phyloP scores from a whole-genome alignment of 2,113 vertebrate genomes.

The Petrocephalus zakoni region DNA sequence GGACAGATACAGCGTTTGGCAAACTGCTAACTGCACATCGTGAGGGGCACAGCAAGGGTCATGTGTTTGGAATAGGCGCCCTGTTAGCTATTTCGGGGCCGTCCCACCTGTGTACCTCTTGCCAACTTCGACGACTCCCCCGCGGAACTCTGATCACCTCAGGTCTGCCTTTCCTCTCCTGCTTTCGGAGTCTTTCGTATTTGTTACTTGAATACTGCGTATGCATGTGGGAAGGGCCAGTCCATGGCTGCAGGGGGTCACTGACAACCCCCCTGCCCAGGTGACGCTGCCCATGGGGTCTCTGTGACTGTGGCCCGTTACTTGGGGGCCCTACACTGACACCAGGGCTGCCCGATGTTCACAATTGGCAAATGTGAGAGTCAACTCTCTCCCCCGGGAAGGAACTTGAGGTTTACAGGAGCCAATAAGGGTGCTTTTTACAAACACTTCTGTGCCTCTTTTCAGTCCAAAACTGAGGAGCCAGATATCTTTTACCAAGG shows the following conservation, averaged over 20 bases:
- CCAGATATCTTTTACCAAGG: conserved; percentile 32
- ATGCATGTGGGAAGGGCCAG: conserved; percentile 48
- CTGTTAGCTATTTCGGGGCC: background rate
- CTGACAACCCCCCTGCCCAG: conserved; percentile 29
- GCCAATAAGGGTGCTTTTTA: background rate
- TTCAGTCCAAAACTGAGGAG: conserved; percentile 34
- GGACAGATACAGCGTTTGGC: background rate
- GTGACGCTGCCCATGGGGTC: background rate
- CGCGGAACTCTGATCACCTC: conserved; percentile 20
- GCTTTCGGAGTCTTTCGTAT: conserved; percentile 2
- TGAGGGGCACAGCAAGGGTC: background rate
- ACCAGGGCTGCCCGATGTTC: too few species aligned
- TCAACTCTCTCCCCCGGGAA: conserved; percentile 32
- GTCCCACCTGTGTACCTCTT: conserved; percentile 33
- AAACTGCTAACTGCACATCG: background rate
- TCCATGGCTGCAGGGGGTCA: conserved; percentile 2
- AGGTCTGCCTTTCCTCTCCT: conserved; percentile 22
- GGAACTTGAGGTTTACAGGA: conserved; percentile 12
- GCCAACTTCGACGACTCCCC: conserved; percentile 39
- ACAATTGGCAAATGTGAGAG: conserved; percentile 45
- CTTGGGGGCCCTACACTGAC: background rate
- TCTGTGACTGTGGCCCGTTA: background rate
- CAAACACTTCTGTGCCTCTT: conserved; percentile 53
- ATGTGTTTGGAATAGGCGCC: background rate
- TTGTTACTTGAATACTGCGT: conserved; percentile 62